Percentiles rank a stretch among this genome's conserved stretches.
phyloP scores from a whole-genome alignment of 2,888 invertebrate species.

The Drosophila fulvimacula region DNA sequence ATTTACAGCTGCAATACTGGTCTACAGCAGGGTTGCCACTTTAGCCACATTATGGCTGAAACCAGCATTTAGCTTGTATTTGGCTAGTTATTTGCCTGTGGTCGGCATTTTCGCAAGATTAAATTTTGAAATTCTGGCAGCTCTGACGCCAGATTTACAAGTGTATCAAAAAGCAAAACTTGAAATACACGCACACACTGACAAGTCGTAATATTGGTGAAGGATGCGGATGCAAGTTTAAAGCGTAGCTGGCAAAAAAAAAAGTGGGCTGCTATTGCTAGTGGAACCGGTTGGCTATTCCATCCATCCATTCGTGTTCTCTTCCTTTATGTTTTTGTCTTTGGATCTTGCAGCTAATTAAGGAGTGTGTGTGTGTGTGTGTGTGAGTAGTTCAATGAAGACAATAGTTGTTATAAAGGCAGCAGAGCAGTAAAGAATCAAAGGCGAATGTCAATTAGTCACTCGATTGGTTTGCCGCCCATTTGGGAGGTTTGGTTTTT shows the following conservation, averaged over 20 bases:
- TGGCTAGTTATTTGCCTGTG: background rate
- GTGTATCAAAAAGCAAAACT: constrained; percentile 25
- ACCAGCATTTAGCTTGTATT: background rate
- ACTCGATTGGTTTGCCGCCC: constrained; percentile 21
- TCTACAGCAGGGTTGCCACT: background rate
- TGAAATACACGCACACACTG: constrained; percentile 25
- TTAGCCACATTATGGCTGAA: background rate
- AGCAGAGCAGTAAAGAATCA: constrained; percentile 21
- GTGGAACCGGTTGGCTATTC: constrained; percentile 47
- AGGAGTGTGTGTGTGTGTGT: constrained; percentile 34
- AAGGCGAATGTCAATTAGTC: constrained; percentile 69
- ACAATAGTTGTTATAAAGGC: constrained; percentile 33
- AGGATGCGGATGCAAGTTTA: constrained; percentile 60
- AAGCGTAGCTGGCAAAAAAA: constrained; percentile 41
- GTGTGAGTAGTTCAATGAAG: constrained; percentile 44
- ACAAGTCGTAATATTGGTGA: constrained; percentile 35
- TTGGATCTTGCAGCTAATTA: constrained; percentile 69
- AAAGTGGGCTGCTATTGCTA: constrained; percentile 53
- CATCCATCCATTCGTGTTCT: constrained; percentile 41
- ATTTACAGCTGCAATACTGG: background rate
- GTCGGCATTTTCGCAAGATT: background rate
- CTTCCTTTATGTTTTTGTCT: constrained; percentile 31
- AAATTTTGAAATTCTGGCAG: constrained; percentile 6
- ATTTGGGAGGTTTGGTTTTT: constrained; percentile 13
- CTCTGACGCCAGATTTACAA: constrained; percentile 5